Base-by-base conservation (phyloP, 1,140 invertebrate species). In the Colletes latitarsis region DNA sequence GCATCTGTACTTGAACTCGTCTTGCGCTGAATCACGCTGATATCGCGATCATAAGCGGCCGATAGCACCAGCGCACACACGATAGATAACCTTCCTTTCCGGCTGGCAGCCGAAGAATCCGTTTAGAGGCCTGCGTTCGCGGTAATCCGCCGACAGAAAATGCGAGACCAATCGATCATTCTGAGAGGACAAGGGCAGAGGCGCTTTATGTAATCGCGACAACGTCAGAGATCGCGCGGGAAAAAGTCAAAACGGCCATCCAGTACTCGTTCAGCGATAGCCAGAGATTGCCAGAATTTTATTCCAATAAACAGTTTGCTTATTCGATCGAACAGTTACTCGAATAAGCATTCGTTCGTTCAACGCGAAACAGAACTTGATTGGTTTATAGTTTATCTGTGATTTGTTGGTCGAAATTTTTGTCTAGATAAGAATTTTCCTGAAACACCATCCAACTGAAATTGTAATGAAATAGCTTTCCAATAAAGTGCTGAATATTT, bases 181-280 rank as follows among this genome's bases (percentile, higher is more conserved):
- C 75, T 19, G 71, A 73, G 75, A 81, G 74, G 78, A 82, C 84
- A 86, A 84, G 82, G 82, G 73, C 84, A 82, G 60, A 75, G 46
- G 9, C 60, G 82, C 12, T 85, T 81, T 85, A 85, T 52, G 63
- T 81, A 83, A 85, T 83, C 81, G 57, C 57, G 53, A 19, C 67
- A 64, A 62, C 81, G 70, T 71, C 55, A 69, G 57, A 74, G 64
- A 78, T 82, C 64, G 19, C 66, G 60, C 52, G 81, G 21, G 77
- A 70, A 49, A 72, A 64, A 63, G 53, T 82, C 55, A 21, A 78
- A 72, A 46, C 21, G 15, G 15, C 1, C 49, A 15, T 55, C 17
- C 49, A 4, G 12, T 2, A 17, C 55, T 21, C 3, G 55, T 21
- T 41, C 6, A 68, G 10, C 49, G 8, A 49, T 49, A 0, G 43